Conservation (phyloP, 2,888 invertebrate genomes). For the Hydroisotoma schaefferi region DNA sequence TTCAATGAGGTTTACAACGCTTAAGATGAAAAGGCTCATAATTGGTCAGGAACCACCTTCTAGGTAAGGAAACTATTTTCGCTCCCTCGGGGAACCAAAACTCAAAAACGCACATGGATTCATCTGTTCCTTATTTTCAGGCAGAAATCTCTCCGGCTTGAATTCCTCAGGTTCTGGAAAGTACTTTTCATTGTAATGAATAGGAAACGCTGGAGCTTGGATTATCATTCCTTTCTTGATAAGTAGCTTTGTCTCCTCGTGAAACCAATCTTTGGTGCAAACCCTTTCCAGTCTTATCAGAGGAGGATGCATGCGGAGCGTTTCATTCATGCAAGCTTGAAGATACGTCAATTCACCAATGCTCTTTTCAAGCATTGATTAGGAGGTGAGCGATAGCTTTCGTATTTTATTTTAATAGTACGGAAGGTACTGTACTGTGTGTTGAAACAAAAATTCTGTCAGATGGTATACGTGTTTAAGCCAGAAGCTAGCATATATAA, state of each 20-base stretch:
- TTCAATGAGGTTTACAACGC: no score
- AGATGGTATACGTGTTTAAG: no score
- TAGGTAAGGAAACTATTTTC: no score
- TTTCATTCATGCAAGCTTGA: slow-evolving; percentile 31
- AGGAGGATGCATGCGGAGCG: slow-evolving; percentile 30
- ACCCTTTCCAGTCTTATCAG: slow-evolving; percentile 29
- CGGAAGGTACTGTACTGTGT: no score
- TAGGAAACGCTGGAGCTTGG: slow-evolving; percentile 19
- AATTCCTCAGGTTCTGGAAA: slow-evolving; percentile 25
- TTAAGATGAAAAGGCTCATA: no score
- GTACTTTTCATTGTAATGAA: slow-evolving; percentile 31
- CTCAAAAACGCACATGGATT: slow-evolving; percentile 34
- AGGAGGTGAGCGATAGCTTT: no score
- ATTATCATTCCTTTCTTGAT: slow-evolving; percentile 22
- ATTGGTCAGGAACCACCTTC: no score
- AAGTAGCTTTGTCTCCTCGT: slow-evolving; percentile 17
- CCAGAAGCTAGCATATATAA: no score
- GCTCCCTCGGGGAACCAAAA: no score
- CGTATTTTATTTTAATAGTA: no score
- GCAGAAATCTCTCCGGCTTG: slow-evolving; percentile 35
- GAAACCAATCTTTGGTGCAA: slow-evolving; percentile 32
- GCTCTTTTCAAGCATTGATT: no score
- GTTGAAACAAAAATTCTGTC: no score
- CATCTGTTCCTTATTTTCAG: slow-evolving; percentile 35
- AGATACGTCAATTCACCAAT: slow-evolving; percentile 29